Conservation (phyloP, 2,888 invertebrate species). For the Escarpia spicata region DNA sequence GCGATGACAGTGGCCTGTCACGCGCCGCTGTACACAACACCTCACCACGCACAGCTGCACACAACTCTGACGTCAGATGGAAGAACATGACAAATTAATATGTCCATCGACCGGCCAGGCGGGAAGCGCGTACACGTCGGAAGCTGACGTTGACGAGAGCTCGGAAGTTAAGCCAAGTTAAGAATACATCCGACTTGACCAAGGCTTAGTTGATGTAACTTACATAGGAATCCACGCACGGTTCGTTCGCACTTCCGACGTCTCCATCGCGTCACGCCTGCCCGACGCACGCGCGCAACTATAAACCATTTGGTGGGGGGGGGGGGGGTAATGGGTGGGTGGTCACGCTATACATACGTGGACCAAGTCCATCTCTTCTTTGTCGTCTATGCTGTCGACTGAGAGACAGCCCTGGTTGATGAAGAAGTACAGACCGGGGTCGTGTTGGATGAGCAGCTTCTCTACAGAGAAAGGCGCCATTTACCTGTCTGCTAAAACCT, state of each 20-base stretch:
- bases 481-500: not conserved
- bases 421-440: constrained; percentile 82
- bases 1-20: not conserved
- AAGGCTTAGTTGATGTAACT: not conserved
- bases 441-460: constrained; percentile 81
- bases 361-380: constrained; percentile 43
- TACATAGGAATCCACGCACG: not conserved
- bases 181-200: not conserved
- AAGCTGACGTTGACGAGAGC: not conserved
- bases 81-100: not conserved
- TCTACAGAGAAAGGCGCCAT: constrained; percentile 64
- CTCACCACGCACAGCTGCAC: not conserved
- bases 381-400: constrained; percentile 93
- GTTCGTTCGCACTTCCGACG: not conserved
- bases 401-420: constrained; percentile 94
- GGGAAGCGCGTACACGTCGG: not conserved
- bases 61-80: not conserved
- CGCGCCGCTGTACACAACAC: too few species aligned
- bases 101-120: constrained; percentile 7
- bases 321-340: constrained; percentile 7
- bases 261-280: not conserved
- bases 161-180: not conserved
- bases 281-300: constrained; percentile 18
- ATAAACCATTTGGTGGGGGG: not conserved
- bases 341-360: constrained; percentile 39